Evolutionary conservation across 2,888 invertebrate genomes (phyloP), one percentile per base, ranked within the genome.

Genomic region (Gonocerus acuteangulatus): DNA sequence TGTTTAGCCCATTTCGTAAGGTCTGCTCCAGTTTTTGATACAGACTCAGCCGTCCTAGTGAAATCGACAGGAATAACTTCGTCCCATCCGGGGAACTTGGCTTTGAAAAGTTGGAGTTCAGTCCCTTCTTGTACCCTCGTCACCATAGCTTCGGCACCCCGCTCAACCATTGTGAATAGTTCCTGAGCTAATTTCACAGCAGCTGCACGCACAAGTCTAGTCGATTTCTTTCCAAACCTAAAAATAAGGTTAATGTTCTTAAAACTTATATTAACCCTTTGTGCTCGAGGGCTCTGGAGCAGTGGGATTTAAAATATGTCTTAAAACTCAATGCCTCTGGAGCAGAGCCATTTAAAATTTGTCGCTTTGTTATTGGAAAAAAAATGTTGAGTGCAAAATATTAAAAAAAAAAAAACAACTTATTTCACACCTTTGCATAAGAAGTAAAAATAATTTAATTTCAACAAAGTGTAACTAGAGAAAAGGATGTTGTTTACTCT

Each of bases 41-140:
- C 96, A 0, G 96, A 96, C 73, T 95, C 95, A 0, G 96, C 96
- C 0, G 97, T 97, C 67, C 97, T 83, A 0, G 99, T 99, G 75
- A 95, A 99, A 78, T 99, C 99, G 6, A 97, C 97, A 0, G 95
- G 95, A 70, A 99, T 93, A 16, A 99, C 95, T 76, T 99, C 97
- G 73, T 99, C 96, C 99, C 99, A 99, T 7, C 94, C 95, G 48
- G 83, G 76, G 77, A 99, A 99, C 76, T 97, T 96, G 1, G 90
- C 89, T 76, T 97, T 96, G 77, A 99, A 99, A 67, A 96, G 85
- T 82, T 89, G 69, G n/a, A 87, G 84, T 73, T 92, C 92, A 1
- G 89, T 90, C 61, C 92, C 95, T 77, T 97, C 95, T 70, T 95
- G 86, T 18, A 95, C 84, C 52, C 95, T 78, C 0, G 90, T 90